Base-by-base conservation (phyloP, 2,113 vertebrate species). In the Lepisosteus oculatus region DNA sequence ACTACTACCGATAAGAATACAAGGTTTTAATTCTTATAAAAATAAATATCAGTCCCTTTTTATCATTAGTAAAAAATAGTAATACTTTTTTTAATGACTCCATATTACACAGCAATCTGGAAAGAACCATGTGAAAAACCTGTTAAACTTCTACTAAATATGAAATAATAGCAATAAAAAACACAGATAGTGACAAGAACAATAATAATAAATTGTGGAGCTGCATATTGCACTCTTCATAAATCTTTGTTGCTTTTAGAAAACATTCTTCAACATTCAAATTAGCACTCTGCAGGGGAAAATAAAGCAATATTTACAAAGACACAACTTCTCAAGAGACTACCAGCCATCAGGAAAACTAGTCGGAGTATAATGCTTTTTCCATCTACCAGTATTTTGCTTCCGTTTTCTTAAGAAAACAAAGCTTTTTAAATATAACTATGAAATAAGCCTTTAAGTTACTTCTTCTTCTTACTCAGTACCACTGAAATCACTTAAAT, bases 371-470 rank as follows among this genome's bases (percentile, higher is more conserved):
- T 74, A 74, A 74, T 74, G 72, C 66, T 69, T 68, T 74, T 74
- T 74, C 72, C 72, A 74, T 74, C 61, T 74, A 51, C 57, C 8
- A 51, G 47, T 6, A 9, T 51, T 51, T 51, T 55, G 72, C 56
- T 73, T 73, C 66, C 59, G 43, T 62, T 73, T 29, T 68, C 72
- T 73, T 73, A 63, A 54, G 57, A 64, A 74, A 69, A 74, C 72
- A 74, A 74, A 68, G 29, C 67, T 55, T 45, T 45, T 29, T 29
- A 74, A 67, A 69, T 69, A 74, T 74, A 74, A 65, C 71, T 67
- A 55, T 59, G 65, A 61, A 43, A 55, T 67, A 59, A 59, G n/a
- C 55, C 55, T 61, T 65, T 65, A 67, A 72, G 67, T 61, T 66
- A 61, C 71, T 56, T 43, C 61, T 55, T 65, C 67, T 72, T 67